Percentiles rank a stretch among this genome's conserved stretches.
These are phyloP conservation scores for Pollenia labialis DNA, from an alignment of 2,888 invertebrate genomes.

Conservation along the genomic window DNA sequence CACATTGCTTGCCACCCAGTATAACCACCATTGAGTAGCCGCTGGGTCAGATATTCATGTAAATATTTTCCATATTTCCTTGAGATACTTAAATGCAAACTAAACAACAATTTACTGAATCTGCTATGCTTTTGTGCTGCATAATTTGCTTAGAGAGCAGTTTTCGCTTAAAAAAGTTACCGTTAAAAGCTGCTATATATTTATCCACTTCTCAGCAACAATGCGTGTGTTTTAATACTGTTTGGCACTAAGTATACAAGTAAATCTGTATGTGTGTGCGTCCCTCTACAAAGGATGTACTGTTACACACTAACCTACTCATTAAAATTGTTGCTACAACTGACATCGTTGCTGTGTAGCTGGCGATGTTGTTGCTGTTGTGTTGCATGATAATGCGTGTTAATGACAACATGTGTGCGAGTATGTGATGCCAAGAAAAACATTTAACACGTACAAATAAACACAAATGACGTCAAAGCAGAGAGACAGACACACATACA, in stretches of 20 bases:
- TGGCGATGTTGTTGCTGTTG: slow-evolving; percentile 27
- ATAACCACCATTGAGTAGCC: no score
- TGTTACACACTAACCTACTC: slow-evolving; percentile 30
- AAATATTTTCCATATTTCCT: no score
- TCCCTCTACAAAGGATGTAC: not conserved
- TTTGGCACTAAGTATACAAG: not conserved
- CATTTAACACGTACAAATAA: slow-evolving; percentile 27
- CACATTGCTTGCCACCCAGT: no score
- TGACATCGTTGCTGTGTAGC: slow-evolving; percentile 15
- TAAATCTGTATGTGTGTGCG: not conserved
- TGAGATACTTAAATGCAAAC: no score
- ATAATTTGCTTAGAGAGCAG: no score
- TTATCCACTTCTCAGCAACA: not conserved
- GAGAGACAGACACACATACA: not conserved
- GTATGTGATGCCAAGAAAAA: slow-evolving; percentile 56
- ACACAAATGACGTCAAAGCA: slow-evolving; percentile 39
- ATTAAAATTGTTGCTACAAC: slow-evolving; percentile 46
- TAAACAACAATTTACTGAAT: no score
- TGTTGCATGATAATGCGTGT: slow-evolving; percentile 68
- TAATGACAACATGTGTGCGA: slow-evolving; percentile 60
- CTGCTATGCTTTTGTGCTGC: no score
- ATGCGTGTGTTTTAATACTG: not conserved
- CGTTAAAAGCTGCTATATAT: no score
- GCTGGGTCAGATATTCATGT: no score
- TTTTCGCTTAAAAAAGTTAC: no score